A percentile compares a stretch with the other conserved stretches of the same genome.
Evolutionary conservation across 1,140 invertebrate genomes (phyloP).

Genomic region (Cydia fagiglandana): DNA sequence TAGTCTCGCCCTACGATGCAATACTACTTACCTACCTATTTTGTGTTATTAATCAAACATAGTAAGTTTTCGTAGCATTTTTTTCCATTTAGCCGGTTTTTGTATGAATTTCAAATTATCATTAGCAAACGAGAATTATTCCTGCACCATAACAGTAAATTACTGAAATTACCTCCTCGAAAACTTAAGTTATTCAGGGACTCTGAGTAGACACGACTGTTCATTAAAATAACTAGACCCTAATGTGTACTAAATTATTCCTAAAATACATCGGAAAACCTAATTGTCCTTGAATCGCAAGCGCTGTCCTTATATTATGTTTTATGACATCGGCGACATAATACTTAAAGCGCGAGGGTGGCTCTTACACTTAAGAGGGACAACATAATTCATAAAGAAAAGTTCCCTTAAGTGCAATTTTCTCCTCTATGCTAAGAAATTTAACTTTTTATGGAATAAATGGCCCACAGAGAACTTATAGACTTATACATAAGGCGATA

Average conservation of each 20-base stretch:
- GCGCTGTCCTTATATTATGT: conserved; percentile 12
- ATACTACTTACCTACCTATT: too few species aligned
- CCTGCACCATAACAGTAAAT: background rate
- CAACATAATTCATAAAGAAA: conserved; percentile 26
- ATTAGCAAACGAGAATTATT: background rate
- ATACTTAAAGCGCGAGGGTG: background rate
- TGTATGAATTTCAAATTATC: too few species aligned
- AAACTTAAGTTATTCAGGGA: conserved; percentile 9
- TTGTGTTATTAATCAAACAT: too few species aligned
- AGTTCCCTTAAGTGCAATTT: conserved; percentile 29
- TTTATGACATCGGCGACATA: conserved; percentile 4
- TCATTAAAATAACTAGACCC: background rate
- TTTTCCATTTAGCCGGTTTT: too few species aligned
- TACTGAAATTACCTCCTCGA: background rate
- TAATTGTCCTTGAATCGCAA: background rate
- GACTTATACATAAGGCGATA: conserved; percentile 7
- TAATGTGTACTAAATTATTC: background rate
- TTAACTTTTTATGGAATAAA: conserved; percentile 26
- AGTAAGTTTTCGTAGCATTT: too few species aligned
- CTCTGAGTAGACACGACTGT: background rate
- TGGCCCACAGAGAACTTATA: background rate
- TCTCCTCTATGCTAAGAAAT: conserved; percentile 21
- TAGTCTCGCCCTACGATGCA: too few species aligned
- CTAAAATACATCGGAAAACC: background rate
- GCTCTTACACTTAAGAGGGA: background rate